Percentiles rank a stretch among this genome's conserved stretches.
Evolutionary conservation across 1,140 invertebrate genomes (phyloP).

Genomic region (Caenorhabditis elegans): WBcel235 BX284604.4:4318501-4319000

Average conservation of each 20-base stretch:
- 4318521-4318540: too few species aligned
- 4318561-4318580: too few species aligned
- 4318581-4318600: too few species aligned
- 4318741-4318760: constrained; percentile 43
- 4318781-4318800: constrained; percentile 45
- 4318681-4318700: not conserved
- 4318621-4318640: too few species aligned
- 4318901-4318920: constrained; percentile 45
- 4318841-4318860: constrained; percentile 35
- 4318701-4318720: not conserved
- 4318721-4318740: constrained; percentile 33
- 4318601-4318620: too few species aligned
- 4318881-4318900: constrained; percentile 49
- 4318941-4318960: constrained; percentile 35
- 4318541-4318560: too few species aligned
- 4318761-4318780: constrained; percentile 49
- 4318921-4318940: constrained; percentile 49
- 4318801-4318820: constrained; percentile 46
- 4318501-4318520: too few species aligned
- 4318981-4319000: constrained; percentile 47
- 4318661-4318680: too few species aligned
- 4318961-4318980: constrained; percentile 45
- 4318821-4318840: constrained; percentile 48
- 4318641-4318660: too few species aligned
- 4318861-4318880: constrained; percentile 47